Conservation (phyloP, 2,113 vertebrate genomes). For the Thunnus thynnus region DNA sequence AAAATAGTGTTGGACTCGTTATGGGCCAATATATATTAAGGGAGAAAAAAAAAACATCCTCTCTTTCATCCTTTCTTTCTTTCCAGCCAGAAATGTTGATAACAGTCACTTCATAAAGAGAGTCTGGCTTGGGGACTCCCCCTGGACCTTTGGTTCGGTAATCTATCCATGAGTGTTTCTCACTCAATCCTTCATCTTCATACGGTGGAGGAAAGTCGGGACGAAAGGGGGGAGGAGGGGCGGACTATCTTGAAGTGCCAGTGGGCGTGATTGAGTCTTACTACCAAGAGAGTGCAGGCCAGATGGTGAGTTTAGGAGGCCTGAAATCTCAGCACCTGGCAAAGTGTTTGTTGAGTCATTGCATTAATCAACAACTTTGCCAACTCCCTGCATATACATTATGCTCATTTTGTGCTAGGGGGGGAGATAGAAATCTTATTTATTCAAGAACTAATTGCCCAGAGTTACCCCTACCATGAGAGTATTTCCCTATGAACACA, state of each 20-base stretch:
- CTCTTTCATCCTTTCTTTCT: no score
- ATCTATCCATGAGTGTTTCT: constrained; percentile 17
- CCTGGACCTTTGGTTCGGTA: not conserved
- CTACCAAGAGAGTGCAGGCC: constrained; percentile 61
- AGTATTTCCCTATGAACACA: constrained; percentile 27
- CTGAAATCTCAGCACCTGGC: constrained; percentile 74
- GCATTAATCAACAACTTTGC: constrained; percentile 74
- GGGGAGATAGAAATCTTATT: constrained; percentile 33
- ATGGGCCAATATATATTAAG: not conserved
- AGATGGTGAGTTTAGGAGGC: constrained; percentile 77
- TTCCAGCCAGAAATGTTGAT: not conserved
- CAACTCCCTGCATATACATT: constrained; percentile 60
- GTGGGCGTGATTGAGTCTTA: constrained; percentile 65
- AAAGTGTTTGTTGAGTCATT: constrained; percentile 70
- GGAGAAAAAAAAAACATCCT: not conserved
- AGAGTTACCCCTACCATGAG: constrained; percentile 24
- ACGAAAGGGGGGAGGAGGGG: not conserved
- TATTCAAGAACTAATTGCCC: constrained; percentile 60
- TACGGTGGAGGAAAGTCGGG: constrained; percentile 17
- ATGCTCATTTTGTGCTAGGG: constrained; percentile 42
- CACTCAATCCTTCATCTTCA: constrained; percentile 50
- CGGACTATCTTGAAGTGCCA: constrained; percentile 38
- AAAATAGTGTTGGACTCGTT: not conserved
- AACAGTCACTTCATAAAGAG: not conserved
- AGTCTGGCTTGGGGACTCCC: not conserved